A percentile compares a stretch with the other conserved stretches of the same genome.
Evolutionary conservation across 2,797 vertebrate genomes (phyloP).

Genomic region (Orestias chungarensis): DNA sequence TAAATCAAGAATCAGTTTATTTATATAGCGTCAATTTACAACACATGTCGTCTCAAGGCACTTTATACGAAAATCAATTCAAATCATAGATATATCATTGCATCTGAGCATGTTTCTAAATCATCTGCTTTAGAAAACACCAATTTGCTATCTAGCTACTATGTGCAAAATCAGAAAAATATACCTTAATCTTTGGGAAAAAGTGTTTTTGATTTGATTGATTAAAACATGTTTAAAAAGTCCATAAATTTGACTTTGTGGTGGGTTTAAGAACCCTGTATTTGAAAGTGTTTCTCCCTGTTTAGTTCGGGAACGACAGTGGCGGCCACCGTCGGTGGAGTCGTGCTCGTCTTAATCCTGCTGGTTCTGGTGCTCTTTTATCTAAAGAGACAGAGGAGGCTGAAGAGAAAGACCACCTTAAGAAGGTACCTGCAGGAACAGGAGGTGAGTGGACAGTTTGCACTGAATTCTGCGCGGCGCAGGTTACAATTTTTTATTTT

Average conservation of each 20-base stretch:
- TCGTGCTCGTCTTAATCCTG: constrained; percentile 86
- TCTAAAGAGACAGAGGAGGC: constrained; percentile 85
- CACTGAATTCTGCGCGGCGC: background rate
- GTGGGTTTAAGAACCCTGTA: background rate
- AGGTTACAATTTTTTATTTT: background rate
- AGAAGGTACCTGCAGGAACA: constrained; percentile 91
- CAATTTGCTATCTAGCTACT: too few species aligned
- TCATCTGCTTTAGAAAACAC: too few species aligned
- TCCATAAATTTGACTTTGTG: background rate
- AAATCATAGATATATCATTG: too few species aligned
- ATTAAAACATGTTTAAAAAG: background rate
- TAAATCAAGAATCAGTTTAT: too few species aligned
- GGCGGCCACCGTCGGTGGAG: constrained; percentile 87
- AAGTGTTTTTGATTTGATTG: too few species aligned
- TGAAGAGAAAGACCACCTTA: constrained; percentile 89
- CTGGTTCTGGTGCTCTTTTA: constrained; percentile 83
- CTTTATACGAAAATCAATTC: too few species aligned
- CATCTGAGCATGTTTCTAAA: too few species aligned
- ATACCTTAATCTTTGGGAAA: too few species aligned
- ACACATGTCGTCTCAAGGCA: too few species aligned
- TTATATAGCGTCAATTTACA: too few species aligned
- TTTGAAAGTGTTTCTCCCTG: constrained; percentile 3
- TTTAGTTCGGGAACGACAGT: constrained; percentile 89
- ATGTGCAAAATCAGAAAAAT: background rate
- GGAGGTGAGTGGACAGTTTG: constrained; percentile 78